phyloP scores from a whole-genome alignment of 2,797 vertebrate species.

The Sorex maritimensis region DNA sequence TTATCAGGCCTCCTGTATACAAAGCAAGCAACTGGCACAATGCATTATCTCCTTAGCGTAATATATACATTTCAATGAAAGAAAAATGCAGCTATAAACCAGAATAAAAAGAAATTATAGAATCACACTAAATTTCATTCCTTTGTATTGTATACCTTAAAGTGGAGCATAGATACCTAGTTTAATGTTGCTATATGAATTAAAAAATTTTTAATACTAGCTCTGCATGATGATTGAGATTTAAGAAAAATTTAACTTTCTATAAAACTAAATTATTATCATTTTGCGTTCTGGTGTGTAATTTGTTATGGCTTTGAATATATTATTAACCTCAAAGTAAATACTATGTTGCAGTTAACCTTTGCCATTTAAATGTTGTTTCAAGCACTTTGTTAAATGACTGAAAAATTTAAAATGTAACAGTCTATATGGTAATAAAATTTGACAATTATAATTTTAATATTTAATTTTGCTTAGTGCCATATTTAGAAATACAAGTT shows the following conservation, averaged over 20 bases:
- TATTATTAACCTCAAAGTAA: slow-evolving; percentile 3
- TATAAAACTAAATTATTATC: not conserved
- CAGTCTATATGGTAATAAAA: not conserved
- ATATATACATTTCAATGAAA: too few species aligned
- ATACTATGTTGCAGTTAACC: slow-evolving; percentile 11
- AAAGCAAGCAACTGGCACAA: too few species aligned
- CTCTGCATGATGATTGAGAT: not conserved
- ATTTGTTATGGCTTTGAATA: slow-evolving; percentile 23
- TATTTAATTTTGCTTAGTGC: not conserved
- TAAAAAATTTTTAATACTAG: not conserved
- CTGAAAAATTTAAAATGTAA: not conserved
- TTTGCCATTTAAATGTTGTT: slow-evolving; percentile 4
- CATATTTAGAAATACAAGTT: not conserved
- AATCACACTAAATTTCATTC: too few species aligned
- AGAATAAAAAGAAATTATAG: too few species aligned
- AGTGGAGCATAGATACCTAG: too few species aligned
- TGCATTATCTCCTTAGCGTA: too few species aligned
- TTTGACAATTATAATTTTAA: not conserved
- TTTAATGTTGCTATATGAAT: too few species aligned
- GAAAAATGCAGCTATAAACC: too few species aligned
- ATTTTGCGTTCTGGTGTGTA: not conserved
- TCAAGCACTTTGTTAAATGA: slow-evolving; percentile 1
- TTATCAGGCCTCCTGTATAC: too few species aligned
- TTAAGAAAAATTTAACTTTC: slow-evolving; percentile 15
- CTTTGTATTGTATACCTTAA: too few species aligned